These are phyloP conservation scores for Climacteris rufus DNA, from an alignment of 2,113 vertebrate genomes.

Conservation along the genomic window DNA sequence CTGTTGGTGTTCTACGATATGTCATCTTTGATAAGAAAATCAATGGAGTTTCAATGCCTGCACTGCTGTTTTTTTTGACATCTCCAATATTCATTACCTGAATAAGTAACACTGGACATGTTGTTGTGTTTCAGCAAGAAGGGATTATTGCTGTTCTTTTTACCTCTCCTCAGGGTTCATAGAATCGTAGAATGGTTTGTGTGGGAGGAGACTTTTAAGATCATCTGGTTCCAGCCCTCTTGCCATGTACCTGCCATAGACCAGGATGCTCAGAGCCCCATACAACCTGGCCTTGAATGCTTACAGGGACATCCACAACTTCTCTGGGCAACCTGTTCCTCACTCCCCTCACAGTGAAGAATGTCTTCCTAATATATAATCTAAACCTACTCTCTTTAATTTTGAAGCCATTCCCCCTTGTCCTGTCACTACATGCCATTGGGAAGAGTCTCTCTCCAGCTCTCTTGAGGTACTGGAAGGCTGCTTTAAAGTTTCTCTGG, in stretches of 20 bases:
- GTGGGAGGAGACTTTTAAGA: background rate
- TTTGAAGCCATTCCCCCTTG: background rate
- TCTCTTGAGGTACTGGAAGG: background rate
- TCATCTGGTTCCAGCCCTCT: background rate
- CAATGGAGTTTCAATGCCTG: background rate
- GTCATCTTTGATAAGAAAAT: slow-evolving; percentile 35
- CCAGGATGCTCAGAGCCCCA: background rate
- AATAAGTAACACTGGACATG: background rate
- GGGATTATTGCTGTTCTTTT: background rate
- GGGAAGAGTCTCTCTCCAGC: background rate
- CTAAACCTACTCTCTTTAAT: background rate
- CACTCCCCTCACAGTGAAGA: background rate
- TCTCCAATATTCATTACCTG: background rate
- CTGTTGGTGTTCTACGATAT: background rate
- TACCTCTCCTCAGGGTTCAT: background rate
- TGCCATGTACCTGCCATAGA: background rate
- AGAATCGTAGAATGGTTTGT: background rate
- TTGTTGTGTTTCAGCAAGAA: background rate
- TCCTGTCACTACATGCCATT: background rate
- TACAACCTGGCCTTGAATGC: background rate
- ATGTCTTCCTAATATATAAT: background rate
- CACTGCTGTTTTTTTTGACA: background rate
- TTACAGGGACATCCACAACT: background rate
- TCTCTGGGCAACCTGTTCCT: background rate
- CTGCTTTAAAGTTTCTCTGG: background rate